phyloP scores from a whole-genome alignment of 1,140 invertebrate species.

The Hyposmocoma kahamanoa region DNA sequence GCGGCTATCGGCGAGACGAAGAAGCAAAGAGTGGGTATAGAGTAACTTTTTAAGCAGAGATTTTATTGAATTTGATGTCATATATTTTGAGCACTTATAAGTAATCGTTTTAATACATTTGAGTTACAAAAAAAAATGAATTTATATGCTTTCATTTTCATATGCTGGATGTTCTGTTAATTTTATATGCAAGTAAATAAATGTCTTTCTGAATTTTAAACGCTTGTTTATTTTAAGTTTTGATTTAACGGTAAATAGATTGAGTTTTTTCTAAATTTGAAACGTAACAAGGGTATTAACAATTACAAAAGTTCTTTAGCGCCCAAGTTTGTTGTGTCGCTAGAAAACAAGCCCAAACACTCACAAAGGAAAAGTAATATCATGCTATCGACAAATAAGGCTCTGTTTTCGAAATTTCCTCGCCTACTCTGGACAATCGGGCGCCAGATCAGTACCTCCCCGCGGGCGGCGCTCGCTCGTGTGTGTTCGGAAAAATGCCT shows the following conservation, averaged over 20 bases:
- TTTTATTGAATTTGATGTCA: slow-evolving; percentile 15
- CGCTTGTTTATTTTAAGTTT: neutral
- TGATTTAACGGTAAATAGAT: neutral
- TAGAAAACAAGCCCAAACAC: no score
- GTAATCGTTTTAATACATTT: neutral
- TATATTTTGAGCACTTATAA: neutral
- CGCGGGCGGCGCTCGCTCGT: slow-evolving; percentile 26
- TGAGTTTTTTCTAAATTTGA: neutral
- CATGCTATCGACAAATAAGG: neutral
- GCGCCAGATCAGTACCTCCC: slow-evolving; percentile 46
- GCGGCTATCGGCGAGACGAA: slow-evolving; percentile 65
- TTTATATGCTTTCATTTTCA: neutral
- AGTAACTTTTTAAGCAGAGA: slow-evolving; percentile 25
- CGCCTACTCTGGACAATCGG: slow-evolving; percentile 34
- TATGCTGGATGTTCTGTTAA: neutral
- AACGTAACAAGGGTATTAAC: neutral
- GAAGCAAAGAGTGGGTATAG: slow-evolving; percentile 54
- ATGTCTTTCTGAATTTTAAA: neutral
- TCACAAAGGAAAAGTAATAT: no score
- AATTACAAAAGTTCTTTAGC: no score
- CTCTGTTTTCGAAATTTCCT: slow-evolving; percentile 18
- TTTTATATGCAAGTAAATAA: neutral
- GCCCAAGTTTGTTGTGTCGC: no score
- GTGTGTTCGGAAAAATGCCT: slow-evolving; percentile 68
- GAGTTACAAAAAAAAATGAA: neutral